Percentiles rank a stretch among this genome's conserved stretches.
Conservation (phyloP, 2,888 invertebrate genomes). For the Phalera bucephala region DNA sequence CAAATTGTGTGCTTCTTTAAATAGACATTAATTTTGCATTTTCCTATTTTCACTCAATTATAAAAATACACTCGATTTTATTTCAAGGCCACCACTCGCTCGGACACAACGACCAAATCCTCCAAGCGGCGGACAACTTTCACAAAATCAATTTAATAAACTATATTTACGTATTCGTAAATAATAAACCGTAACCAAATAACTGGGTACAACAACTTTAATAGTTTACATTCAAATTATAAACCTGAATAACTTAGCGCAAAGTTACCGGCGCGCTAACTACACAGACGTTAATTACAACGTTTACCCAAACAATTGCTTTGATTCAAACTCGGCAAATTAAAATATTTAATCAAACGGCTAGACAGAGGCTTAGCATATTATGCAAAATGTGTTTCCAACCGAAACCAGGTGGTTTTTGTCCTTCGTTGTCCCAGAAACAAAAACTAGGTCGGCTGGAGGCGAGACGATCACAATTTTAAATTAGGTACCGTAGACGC, state of each 20-base stretch:
- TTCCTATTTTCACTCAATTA: no score
- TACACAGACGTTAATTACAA: constrained; percentile 21
- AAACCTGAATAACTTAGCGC: constrained; percentile 24
- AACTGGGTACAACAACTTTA: constrained; percentile 15
- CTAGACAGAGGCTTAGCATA: constrained; percentile 65
- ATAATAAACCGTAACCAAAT: constrained; percentile 8
- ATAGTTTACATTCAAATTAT: constrained; percentile 24
- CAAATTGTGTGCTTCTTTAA: no score
- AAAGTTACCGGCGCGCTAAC: constrained; percentile 13
- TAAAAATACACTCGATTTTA: no score
- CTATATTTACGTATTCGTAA: constrained; percentile 1
- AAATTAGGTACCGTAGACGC: constrained; percentile 65
- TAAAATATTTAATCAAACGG: constrained; percentile 39
- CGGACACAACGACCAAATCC: no score
- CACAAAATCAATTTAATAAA: constrained; percentile 6
- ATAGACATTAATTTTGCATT: no score
- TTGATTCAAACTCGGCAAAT: constrained; percentile 31
- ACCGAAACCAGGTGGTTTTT: constrained; percentile 67
- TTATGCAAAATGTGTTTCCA: constrained; percentile 64
- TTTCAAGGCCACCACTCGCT: no score
- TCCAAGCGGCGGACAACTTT: background rate
- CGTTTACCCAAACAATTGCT: constrained; percentile 27
- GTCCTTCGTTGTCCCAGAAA: constrained; percentile 70
- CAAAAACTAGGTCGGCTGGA: constrained; percentile 71
- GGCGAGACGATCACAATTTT: constrained; percentile 79